Evolutionary conservation across 2,113 vertebrate genomes (phyloP), one percentile per base, ranked within the genome.

Genomic region (Oxygymnocypris stewartii): DNA sequence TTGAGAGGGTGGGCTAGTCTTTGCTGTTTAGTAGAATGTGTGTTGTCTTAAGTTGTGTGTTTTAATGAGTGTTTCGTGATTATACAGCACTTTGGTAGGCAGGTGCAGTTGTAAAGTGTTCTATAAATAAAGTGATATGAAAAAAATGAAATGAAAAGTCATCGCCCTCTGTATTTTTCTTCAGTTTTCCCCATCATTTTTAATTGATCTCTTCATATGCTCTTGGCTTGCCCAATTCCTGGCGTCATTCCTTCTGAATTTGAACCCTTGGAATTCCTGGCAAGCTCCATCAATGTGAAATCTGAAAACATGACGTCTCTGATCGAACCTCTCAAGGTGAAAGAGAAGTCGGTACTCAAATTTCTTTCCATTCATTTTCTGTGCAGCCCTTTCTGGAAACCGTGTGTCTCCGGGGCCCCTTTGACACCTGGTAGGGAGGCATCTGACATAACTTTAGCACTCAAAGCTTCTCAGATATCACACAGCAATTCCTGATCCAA

Each of bases 401-500:
- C 31, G 76, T 1, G 82, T 67, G 69, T 87, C 71, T 44, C 69
- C 47, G 37, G 42, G 23, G 91, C 82, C 87, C 87, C 90, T 93
- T 92, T 94, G 92, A 94, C 94, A 96, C 92, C 90, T 89, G 92
- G 61, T 85, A 92, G 20, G 87, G 67, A 61, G 87, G 83, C 84
- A 93, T 93, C 84, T 84, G 85, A 74, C 85, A 83, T 85, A 81
- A 92, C 93, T 90, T 94, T 90, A 92, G 85, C 92, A 92, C 91
- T 91, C 91, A 47, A 89, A 91, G 89, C 91, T 91, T 97, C 94
- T 97, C 95, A 92, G 82, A 78, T 95, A 82, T 95, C 94, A 4
- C 0, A 13, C 92, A 91, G 91, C 90, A 84, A 80, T 80, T 84
- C 83, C 92, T 76, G 88, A 90, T 88, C 90, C 90, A 89, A 88